Evolutionary conservation across 2,888 invertebrate genomes (phyloP).

Genomic region (Caenorhabditis imperialis): DNA sequence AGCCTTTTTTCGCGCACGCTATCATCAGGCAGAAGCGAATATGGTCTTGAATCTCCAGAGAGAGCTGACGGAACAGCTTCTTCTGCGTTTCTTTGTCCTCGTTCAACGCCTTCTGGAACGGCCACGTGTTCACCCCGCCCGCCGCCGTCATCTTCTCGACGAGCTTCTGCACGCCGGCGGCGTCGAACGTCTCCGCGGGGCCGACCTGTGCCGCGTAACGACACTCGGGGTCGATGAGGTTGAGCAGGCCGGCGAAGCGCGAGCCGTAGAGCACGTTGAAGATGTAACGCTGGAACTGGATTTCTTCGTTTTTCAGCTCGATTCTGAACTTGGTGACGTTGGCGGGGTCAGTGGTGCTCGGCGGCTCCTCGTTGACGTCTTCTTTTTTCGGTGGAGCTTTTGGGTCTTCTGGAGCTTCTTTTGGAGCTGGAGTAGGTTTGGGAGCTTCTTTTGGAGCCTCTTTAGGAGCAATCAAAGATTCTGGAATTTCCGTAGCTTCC

Average conservation of each 20-base stretch:
- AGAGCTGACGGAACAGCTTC: too few relatives aligned
- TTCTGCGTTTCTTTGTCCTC: background rate
- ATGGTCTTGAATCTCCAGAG: slow-evolving; percentile 9
- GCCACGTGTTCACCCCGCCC: slow-evolving; percentile 4
- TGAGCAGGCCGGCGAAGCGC: slow-evolving; percentile 7
- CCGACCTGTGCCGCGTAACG: slow-evolving; percentile 20
- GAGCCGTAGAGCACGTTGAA: slow-evolving; percentile 1
- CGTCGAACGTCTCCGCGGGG: slow-evolving; percentile 25
- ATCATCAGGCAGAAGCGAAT: slow-evolving; percentile 17
- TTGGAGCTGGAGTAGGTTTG: too few relatives aligned
- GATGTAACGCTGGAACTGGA: background rate
- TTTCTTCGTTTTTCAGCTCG: slow-evolving; percentile 7
- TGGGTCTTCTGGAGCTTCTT: too few relatives aligned
- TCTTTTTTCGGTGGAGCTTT: slow-evolving; percentile 35
- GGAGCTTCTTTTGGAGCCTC: too few relatives aligned
- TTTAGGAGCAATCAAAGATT: too few relatives aligned
- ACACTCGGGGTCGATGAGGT: slow-evolving; percentile 22
- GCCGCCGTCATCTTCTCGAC: background rate
- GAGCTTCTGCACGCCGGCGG: slow-evolving; percentile 5
- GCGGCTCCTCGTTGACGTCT: too few relatives aligned
- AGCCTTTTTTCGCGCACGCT: slow-evolving; percentile 30
- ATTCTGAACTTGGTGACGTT: background rate
- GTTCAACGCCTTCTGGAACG: slow-evolving; percentile 11
- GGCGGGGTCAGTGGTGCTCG: too few relatives aligned
- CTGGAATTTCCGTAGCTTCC: too few relatives aligned